Evolutionary conservation across 2,888 invertebrate genomes (phyloP), one percentile per base, ranked within the genome.

Genomic region (Morpho deidamia): DNA sequence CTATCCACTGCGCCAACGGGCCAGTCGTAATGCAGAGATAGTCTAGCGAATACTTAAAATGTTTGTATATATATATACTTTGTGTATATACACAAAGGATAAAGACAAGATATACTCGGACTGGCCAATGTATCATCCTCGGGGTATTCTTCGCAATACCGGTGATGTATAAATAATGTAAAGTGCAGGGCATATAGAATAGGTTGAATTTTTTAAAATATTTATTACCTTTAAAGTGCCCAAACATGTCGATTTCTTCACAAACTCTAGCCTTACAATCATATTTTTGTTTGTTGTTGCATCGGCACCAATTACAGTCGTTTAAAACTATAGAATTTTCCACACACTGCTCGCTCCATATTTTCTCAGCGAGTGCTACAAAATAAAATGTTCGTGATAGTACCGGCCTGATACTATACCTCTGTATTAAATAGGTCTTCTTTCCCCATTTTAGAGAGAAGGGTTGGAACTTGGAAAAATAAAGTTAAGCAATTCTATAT

Each of bases 261-360:
- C 87, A 88, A 8, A 60, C 59, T 7, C 82, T 70, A 2, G 79
- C 74, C 0, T 71, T 59, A 61, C 87, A 88, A 0, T 41, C 53
- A 59, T 70, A 88, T 32, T 59, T 38, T 7, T 60, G 57, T 0
- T 59, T 58, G 0, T 1, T 2, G 7, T 64, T 63, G 46, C 87
- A 87, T 2, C 58, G 52, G 45, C 88, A 88, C 83, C 81, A 82
- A 58, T 87, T 87, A 61, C 88, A 88, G 41, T 87, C 87, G 58
- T 87, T 88, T 3, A 88, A 48, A 0, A 74, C 72, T 1, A 66
- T 49, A 0, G 63, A 53, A 10, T 74, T 63, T 10, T 51, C 63
- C 0, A 32, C 39, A 51, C 84, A 85, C 10, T 55, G 58, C 9
- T 74, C 68, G 0, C 44, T 57, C 82, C 77, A 82, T 23, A 78